Conservation (phyloP, 2,797 vertebrate species). For the Hippopotamyrus pictus region DNA sequence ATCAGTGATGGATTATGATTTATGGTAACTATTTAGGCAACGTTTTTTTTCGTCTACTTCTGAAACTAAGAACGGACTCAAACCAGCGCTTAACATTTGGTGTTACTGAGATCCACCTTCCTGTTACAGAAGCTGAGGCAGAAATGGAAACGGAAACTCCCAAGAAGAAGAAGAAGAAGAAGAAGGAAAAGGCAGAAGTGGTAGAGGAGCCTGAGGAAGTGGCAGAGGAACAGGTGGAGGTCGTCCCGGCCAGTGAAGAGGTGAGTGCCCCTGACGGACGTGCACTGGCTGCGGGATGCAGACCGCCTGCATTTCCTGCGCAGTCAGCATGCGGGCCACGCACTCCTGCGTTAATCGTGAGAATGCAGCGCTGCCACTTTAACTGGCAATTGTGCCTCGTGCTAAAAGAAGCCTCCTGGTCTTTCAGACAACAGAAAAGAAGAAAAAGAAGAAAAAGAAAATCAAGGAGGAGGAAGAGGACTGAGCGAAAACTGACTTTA, state of each 20-base stretch:
- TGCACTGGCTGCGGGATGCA: neutral
- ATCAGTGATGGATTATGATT: neutral
- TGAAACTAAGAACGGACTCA: neutral
- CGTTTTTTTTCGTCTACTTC: neutral
- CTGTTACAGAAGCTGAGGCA: slow-evolving; percentile 36
- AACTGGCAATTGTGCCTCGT: neutral
- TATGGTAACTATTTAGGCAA: neutral
- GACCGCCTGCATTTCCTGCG: neutral
- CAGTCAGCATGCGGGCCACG: neutral
- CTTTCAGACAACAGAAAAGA: slow-evolving; percentile 66
- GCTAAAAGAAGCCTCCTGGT: neutral
- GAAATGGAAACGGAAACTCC: slow-evolving; percentile 40
- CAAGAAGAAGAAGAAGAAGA: slow-evolving; percentile 73
- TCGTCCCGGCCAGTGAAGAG: slow-evolving; percentile 25
- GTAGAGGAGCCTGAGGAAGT: slow-evolving; percentile 26
- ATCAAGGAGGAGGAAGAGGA: slow-evolving; percentile 41
- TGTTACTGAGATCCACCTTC: neutral
- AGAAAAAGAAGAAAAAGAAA: slow-evolving; percentile 74
- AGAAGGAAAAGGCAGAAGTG: slow-evolving; percentile 43
- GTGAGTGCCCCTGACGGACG: slow-evolving; percentile 16
- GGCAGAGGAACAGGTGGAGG: slow-evolving; percentile 30
- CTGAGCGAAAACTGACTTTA: slow-evolving; percentile 16
- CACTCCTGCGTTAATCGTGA: neutral
- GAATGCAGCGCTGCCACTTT: neutral
- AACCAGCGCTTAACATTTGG: neutral